Percentiles rank a stretch among this genome's conserved stretches.
These are phyloP conservation scores for Ischnura elegans DNA, from an alignment of 2,888 invertebrate species.

Conservation along the genomic window DNA sequence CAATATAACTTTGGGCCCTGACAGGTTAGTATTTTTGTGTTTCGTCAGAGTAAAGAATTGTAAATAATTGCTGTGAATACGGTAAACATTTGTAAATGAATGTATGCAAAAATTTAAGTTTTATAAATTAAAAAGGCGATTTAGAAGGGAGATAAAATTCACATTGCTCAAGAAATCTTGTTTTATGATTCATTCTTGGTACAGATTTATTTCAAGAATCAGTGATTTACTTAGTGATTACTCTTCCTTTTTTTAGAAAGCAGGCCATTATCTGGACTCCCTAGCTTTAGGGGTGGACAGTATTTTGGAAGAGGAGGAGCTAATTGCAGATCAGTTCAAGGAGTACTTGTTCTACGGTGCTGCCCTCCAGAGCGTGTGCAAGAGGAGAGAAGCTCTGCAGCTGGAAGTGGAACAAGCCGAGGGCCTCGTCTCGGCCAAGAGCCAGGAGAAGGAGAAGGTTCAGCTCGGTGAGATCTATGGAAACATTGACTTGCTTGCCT, in stretches of 20 bases:
- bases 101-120: no score
- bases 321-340: slow-evolving; percentile 90
- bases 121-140: no score
- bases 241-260: slow-evolving; percentile 77
- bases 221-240: no score
- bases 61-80: no score
- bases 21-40: no score
- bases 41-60: no score
- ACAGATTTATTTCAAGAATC: no score
- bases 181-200: no score
- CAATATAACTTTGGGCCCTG: no score
- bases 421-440: slow-evolving; percentile 81
- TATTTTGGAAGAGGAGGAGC: slow-evolving; percentile 89
- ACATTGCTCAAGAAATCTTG: no score
- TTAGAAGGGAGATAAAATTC: no score
- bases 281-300: slow-evolving; percentile 87
- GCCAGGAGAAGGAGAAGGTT: slow-evolving; percentile 79
- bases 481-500: neutral
- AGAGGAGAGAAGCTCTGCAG: slow-evolving; percentile 87
- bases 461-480: slow-evolving; percentile 77
- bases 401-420: slow-evolving; percentile 86
- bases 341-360: slow-evolving; percentile 90
- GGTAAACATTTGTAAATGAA: no score
- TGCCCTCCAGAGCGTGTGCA: slow-evolving; percentile 86
- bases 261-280: slow-evolving; percentile 84